phyloP scores from a whole-genome alignment of 2,797 vertebrate genomes.

The Calcarius lapponicus region DNA sequence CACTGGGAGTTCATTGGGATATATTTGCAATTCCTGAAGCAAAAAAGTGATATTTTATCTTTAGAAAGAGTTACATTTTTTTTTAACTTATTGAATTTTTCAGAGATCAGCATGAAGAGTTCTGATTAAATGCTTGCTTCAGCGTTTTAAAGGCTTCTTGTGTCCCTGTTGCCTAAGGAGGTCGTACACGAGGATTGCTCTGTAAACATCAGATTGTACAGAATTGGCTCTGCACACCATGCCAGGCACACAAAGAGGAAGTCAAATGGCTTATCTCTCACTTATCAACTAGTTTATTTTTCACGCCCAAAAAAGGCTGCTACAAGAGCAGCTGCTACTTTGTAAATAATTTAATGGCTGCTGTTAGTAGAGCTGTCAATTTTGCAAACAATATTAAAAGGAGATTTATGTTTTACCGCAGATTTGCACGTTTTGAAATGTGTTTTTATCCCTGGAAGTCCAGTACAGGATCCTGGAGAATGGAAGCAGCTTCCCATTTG shows the following conservation, averaged over 20 bases:
- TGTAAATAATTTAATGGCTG: constrained; percentile 77
- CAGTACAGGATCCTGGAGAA: constrained; percentile 28
- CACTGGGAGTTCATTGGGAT: constrained; percentile 22
- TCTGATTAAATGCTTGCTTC: constrained; percentile 70
- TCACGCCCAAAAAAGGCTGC: constrained; percentile 63
- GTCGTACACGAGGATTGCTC: constrained; percentile 39
- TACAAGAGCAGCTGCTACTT: constrained; percentile 71
- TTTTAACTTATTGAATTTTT: constrained; percentile 67
- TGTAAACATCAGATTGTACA: constrained; percentile 69
- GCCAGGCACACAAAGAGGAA: constrained; percentile 56
- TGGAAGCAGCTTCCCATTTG: constrained; percentile 20
- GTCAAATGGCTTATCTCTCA: constrained; percentile 71
- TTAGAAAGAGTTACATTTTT: constrained; percentile 49
- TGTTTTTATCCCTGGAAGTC: constrained; percentile 58
- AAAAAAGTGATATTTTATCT: constrained; percentile 54
- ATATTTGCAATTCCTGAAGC: constrained; percentile 49
- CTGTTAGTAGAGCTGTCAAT: constrained; percentile 71
- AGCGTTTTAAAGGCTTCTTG: constrained; percentile 62
- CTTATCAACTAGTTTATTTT: constrained; percentile 77
- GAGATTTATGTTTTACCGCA: constrained; percentile 64
- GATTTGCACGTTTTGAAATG: constrained; percentile 56
- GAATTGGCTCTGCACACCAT: constrained; percentile 60
- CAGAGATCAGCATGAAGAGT: constrained; percentile 66
- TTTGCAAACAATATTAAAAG: constrained; percentile 67
- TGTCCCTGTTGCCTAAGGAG: constrained; percentile 70